These are phyloP conservation scores for Bolborhynchus lineola DNA, from an alignment of 2,113 vertebrate species.

Conservation along the genomic window DNA sequence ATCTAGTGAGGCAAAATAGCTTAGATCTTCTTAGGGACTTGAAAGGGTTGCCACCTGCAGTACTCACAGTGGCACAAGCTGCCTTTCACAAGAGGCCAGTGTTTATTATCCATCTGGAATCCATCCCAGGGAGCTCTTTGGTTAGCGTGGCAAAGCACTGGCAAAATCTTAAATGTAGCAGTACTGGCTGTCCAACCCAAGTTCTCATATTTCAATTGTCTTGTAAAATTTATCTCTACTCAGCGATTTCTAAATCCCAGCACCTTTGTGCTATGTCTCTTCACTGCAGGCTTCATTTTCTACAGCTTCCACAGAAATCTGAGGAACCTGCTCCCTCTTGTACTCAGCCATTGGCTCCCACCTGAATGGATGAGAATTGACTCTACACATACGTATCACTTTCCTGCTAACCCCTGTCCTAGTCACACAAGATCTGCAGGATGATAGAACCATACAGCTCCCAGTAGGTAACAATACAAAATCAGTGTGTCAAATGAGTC, in stretches of 20 bases:
- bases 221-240: neutral
- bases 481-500: neutral
- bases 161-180: neutral
- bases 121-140: neutral
- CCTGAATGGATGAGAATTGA: neutral
- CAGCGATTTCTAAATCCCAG: neutral
- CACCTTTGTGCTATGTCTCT: neutral
- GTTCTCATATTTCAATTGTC: neutral
- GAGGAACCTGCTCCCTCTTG: neutral
- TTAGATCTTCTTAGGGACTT: neutral
- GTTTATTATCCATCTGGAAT: neutral
- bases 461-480: neutral
- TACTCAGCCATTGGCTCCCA: neutral
- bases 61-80: neutral
- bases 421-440: neutral
- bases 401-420: neutral
- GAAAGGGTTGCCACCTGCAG: neutral
- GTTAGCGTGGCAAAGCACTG: neutral
- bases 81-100: neutral
- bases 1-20: constrained; percentile 17
- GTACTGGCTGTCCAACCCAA: neutral
- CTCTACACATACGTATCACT: neutral
- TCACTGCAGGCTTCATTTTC: neutral
- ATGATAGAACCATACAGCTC: neutral
- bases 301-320: neutral